Percentiles rank a stretch among this genome's conserved stretches.
Evolutionary conservation across 2,888 invertebrate genomes (phyloP).

Genomic region (Linnaemya vulpina): DNA sequence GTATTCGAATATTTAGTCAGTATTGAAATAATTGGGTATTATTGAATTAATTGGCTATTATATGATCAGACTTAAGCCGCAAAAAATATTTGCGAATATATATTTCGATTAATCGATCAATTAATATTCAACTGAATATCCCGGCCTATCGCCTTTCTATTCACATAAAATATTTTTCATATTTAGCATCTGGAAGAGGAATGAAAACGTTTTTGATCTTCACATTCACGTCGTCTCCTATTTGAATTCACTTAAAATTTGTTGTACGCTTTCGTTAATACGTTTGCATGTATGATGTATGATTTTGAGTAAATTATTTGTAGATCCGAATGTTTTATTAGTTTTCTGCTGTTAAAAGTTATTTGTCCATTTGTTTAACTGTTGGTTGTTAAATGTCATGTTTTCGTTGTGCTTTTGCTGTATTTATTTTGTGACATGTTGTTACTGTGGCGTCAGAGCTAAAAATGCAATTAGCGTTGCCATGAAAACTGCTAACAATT

Average conservation of each 20-base stretch:
- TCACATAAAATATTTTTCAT: conserved; percentile 40
- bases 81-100: too few relatives aligned
- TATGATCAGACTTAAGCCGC: too few relatives aligned
- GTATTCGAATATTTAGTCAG: too few relatives aligned
- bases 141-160: not conserved
- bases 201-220: conserved; percentile 53
- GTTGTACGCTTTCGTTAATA: conserved; percentile 29
- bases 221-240: conserved; percentile 58
- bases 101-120: too few relatives aligned
- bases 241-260: conserved; percentile 51
- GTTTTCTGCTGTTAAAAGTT: conserved; percentile 60
- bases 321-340: conserved; percentile 1
- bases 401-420: conserved; percentile 71
- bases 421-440: conserved; percentile 72
- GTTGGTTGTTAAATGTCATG: conserved; percentile 72
- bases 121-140: too few relatives aligned
- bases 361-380: conserved; percentile 72
- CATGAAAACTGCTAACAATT: conserved; percentile 72
- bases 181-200: conserved; percentile 40
- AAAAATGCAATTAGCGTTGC: conserved; percentile 72
- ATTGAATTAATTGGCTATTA: too few relatives aligned
- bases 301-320: not conserved
- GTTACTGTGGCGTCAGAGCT: conserved; percentile 72
- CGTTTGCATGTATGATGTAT: not conserved
- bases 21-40: too few relatives aligned